These are phyloP conservation scores for Ascidia mentula DNA, from an alignment of 23 tunicate species.

Conservation along the genomic window DNA sequence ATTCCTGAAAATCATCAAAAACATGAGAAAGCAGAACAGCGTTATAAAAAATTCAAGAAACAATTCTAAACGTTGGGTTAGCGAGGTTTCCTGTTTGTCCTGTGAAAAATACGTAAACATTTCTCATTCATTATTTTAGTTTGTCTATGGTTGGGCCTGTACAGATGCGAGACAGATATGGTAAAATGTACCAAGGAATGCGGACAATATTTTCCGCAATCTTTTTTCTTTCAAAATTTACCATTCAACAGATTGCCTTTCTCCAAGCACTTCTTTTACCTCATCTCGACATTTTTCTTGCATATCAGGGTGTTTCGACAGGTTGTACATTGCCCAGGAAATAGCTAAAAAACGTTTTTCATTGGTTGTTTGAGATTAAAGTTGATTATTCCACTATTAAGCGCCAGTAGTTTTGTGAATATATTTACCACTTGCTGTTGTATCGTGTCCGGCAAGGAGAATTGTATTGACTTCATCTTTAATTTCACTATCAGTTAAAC, in stretches of 20 bases:
- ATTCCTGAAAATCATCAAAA: slow-evolving; percentile 26
- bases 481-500: slow-evolving; percentile 57
- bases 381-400: too few relatives aligned
- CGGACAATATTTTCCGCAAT: too few relatives aligned
- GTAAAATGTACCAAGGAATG: too few relatives aligned
- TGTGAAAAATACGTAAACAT: background rate
- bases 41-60: too few relatives aligned
- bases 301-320: slow-evolving; percentile 50
- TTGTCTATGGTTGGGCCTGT: background rate
- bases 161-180: too few relatives aligned
- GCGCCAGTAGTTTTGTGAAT: background rate
- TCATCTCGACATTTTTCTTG: slow-evolving; percentile 55
- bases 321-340: slow-evolving; percentile 49
- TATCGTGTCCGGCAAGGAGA: slow-evolving; percentile 76
- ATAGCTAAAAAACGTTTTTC: background rate
- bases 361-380: too few relatives aligned
- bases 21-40: too few relatives aligned
- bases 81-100: background rate
- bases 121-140: background rate
- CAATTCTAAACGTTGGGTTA: too few relatives aligned
- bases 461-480: slow-evolving; percentile 66
- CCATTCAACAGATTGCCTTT: slow-evolving; percentile 31
- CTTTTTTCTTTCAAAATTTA: background rate
- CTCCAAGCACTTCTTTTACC: slow-evolving; percentile 35
- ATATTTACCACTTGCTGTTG: slow-evolving; percentile 41